phyloP scores from a whole-genome alignment of 2,888 invertebrate species.

The Cephus pulcher region DNA sequence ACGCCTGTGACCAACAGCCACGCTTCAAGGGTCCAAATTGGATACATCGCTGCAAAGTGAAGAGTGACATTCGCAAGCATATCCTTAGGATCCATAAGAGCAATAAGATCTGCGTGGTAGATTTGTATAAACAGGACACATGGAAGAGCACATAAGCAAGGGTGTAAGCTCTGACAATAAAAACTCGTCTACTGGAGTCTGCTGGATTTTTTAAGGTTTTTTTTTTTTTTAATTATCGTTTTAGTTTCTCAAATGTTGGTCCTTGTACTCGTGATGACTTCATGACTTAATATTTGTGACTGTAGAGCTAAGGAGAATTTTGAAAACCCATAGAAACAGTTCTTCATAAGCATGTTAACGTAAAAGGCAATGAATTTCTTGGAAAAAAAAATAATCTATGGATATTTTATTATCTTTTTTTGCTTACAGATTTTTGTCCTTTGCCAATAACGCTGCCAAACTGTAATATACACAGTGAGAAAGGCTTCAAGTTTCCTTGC shows the following conservation, averaged over 20 bases:
- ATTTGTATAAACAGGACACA: conserved; percentile 20
- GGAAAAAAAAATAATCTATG: too few species aligned
- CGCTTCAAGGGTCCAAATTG: conserved; percentile 54
- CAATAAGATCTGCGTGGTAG: conserved; percentile 32
- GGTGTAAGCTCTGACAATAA: background rate
- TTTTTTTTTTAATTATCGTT: background rate
- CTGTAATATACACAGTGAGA: background rate
- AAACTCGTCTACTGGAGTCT: background rate
- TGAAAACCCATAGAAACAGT: background rate
- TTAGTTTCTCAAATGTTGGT: background rate
- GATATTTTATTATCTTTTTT: background rate
- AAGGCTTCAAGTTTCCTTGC: conserved; percentile 3
- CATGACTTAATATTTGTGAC: background rate
- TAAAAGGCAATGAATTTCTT: too few species aligned
- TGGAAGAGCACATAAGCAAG: background rate
- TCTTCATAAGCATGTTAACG: too few species aligned
- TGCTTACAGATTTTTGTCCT: background rate
- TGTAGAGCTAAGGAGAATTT: background rate
- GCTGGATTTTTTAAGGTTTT: background rate
- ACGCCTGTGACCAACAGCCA: conserved; percentile 55
- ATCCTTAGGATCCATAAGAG: conserved; percentile 34
- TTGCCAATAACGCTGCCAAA: background rate
- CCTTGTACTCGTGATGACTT: background rate
- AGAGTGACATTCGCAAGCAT: conserved; percentile 41
- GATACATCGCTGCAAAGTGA: conserved; percentile 47